Evolutionary conservation across 2,113 vertebrate genomes (phyloP).

Genomic region (Ardeotis arabs): DNA sequence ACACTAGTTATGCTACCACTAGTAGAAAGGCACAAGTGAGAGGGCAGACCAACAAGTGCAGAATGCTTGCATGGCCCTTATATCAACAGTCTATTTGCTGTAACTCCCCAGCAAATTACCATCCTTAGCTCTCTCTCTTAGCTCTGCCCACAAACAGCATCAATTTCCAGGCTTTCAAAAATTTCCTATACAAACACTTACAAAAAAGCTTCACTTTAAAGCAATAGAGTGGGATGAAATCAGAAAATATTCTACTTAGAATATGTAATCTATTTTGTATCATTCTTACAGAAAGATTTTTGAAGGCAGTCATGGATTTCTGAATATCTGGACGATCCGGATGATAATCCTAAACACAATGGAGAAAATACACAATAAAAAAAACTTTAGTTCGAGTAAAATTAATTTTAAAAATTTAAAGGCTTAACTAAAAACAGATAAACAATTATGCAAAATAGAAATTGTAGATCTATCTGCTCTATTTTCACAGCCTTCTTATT

Average conservation of each 20-base stretch:
- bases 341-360: conserved; percentile 87
- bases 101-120: neutral
- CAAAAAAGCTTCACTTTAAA: neutral
- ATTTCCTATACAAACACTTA: neutral
- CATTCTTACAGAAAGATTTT: conserved; percentile 90
- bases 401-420: neutral
- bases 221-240: neutral
- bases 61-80: neutral
- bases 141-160: neutral
- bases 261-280: neutral
- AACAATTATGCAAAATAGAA: neutral
- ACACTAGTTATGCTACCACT: neutral
- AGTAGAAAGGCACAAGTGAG: fast-evolving
- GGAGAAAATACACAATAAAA: neutral
- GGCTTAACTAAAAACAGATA: neutral
- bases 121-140: neutral
- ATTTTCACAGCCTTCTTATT: neutral
- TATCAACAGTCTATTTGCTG: neutral
- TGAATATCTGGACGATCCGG: conserved; percentile 93
- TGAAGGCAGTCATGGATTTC: conserved; percentile 95
- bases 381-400: neutral
- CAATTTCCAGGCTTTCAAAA: neutral
- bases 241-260: neutral
- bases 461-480: neutral
- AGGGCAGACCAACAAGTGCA: neutral